Evolutionary conservation across 2,888 invertebrate genomes (phyloP).

Genomic region (Plebejus anna): DNA sequence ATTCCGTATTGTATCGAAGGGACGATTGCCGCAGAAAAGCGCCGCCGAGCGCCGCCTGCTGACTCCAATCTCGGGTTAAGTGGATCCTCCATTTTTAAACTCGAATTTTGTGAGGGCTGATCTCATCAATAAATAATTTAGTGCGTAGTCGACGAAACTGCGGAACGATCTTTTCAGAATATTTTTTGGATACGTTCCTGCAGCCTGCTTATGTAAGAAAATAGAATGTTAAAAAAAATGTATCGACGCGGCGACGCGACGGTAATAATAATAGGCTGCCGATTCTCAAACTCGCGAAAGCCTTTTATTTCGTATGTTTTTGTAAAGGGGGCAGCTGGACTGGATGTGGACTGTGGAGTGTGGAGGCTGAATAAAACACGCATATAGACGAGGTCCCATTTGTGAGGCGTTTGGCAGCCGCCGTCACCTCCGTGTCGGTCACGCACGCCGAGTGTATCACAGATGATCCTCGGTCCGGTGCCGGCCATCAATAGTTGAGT

Average conservation of each 20-base stretch:
- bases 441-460: background rate
- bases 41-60: constrained; percentile 24
- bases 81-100: constrained; percentile 27
- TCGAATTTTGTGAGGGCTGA: constrained; percentile 11
- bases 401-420: background rate
- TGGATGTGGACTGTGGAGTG: background rate
- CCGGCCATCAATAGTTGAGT: constrained; percentile 11
- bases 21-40: constrained; percentile 31
- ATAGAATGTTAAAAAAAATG: background rate
- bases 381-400: background rate
- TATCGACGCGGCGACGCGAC: too few relatives aligned
- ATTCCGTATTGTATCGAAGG: constrained; percentile 54
- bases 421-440: background rate
- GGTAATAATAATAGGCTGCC: background rate
- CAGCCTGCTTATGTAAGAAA: background rate
- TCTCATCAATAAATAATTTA: constrained; percentile 12
- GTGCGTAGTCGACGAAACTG: constrained; percentile 7
- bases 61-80: constrained; percentile 32
- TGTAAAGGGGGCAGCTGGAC: background rate
- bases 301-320: background rate
- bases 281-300: background rate
- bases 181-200: background rate
- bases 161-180: background rate
- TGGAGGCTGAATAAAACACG: background rate
- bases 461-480: background rate